These are phyloP conservation scores for Bubo bubo DNA, from an alignment of 2,113 vertebrate species.

Conservation along the genomic window DNA sequence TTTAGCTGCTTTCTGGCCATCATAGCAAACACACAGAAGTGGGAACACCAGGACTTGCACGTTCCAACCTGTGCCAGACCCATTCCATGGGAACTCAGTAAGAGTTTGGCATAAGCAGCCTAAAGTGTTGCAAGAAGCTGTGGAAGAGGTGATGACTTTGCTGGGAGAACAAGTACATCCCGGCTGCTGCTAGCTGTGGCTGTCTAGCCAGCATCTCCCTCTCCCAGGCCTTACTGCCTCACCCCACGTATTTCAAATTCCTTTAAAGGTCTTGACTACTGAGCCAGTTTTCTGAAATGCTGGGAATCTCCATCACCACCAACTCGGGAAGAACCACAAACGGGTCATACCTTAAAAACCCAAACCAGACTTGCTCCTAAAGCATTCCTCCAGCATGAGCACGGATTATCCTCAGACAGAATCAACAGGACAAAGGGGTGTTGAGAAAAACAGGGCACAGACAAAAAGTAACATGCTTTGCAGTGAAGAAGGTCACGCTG, in stretches of 20 bases:
- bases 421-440: background rate
- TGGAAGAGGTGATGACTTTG: background rate
- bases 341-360: background rate
- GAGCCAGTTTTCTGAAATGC: background rate
- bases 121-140: background rate
- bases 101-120: background rate
- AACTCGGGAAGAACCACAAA: background rate
- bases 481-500: background rate
- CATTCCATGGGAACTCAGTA: background rate
- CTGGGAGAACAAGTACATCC: background rate
- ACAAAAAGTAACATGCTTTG: background rate
- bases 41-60: background rate
- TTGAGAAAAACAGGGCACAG: background rate
- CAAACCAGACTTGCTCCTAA: background rate
- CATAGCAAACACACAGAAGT: background rate
- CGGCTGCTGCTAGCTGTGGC: background rate
- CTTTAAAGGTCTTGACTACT: background rate
- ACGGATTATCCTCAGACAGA: accelerated
- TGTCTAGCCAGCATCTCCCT: background rate
- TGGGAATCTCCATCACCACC: background rate
- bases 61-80: background rate
- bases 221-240: background rate
- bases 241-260: background rate
- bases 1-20: background rate
- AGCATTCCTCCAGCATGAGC: background rate